phyloP scores from a whole-genome alignment of 2,113 vertebrate genomes.

The Eonycteris spelaea region DNA sequence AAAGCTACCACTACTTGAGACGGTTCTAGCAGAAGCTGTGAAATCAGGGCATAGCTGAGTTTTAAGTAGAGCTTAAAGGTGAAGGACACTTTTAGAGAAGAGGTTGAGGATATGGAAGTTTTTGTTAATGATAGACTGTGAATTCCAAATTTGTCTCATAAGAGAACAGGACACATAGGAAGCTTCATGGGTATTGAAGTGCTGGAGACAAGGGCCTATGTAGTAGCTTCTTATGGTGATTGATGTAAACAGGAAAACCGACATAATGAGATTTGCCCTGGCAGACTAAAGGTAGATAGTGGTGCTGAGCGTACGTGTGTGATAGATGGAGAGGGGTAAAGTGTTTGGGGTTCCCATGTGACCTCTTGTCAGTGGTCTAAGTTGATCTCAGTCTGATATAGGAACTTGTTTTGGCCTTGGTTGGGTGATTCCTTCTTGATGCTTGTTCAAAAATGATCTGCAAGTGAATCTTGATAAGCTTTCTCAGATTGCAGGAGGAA shows the following conservation, averaged over 20 bases:
- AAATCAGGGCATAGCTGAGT: neutral
- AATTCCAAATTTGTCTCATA: neutral
- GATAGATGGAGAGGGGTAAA: neutral
- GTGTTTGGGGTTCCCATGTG: neutral
- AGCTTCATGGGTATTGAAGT: neutral
- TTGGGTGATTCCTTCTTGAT: neutral
- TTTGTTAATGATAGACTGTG: neutral
- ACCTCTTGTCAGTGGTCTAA: neutral
- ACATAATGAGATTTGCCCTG: neutral
- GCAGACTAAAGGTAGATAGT: neutral
- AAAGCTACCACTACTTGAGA: neutral
- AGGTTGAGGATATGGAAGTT: neutral
- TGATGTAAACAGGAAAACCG: neutral
- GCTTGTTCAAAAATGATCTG: neutral
- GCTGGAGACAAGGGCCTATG: neutral
- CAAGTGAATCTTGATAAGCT: neutral
- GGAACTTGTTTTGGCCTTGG: neutral
- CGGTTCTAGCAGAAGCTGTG: neutral
- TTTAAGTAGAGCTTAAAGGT: neutral
- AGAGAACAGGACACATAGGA: neutral
- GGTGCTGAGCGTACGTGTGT: neutral
- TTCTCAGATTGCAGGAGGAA: neutral
- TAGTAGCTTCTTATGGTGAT: neutral
- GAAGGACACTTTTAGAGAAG: neutral
- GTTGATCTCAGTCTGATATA: neutral